Conservation (phyloP, 1,140 invertebrate species). For the Eurosta solidaginis region DNA sequence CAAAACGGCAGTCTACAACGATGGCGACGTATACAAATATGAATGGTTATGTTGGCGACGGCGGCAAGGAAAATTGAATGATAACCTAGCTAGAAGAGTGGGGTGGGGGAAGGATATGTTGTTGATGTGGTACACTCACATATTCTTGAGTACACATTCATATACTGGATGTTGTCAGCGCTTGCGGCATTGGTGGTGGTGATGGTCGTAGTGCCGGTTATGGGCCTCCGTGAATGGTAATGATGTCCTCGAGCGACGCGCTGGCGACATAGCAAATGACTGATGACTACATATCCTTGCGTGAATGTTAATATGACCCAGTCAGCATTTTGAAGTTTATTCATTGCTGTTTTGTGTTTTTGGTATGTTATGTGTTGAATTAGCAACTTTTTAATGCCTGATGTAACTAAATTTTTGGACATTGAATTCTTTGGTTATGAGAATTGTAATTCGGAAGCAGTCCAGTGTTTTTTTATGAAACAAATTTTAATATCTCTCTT, state of each 20-base stretch:
- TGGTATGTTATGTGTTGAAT: not conserved
- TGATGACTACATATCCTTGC: slow-evolving; percentile 29
- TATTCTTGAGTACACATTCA: not conserved
- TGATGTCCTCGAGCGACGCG: slow-evolving; percentile 46
- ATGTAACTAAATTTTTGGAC: no score
- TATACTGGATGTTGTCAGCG: not conserved
- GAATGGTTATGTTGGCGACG: slow-evolving; percentile 26
- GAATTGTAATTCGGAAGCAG: no score
- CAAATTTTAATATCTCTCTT: no score
- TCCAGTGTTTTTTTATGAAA: no score
- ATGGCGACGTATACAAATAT: slow-evolving; percentile 6
- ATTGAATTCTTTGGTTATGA: no score
- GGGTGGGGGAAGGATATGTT: not conserved
- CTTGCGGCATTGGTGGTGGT: not conserved
- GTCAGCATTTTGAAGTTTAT: no score
- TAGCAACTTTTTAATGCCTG: no score
- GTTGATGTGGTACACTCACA: not conserved
- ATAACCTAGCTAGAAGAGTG: not conserved
- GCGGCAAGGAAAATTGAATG: not conserved
- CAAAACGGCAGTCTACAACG: not conserved
- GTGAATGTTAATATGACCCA: no score
- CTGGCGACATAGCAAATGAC: slow-evolving; percentile 32
- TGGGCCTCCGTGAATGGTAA: slow-evolving; percentile 43
- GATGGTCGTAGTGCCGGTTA: not conserved
- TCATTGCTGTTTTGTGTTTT: not conserved